Evolutionary conservation across 2,888 invertebrate genomes (phyloP).

Genomic region (Lasiommata megera): DNA sequence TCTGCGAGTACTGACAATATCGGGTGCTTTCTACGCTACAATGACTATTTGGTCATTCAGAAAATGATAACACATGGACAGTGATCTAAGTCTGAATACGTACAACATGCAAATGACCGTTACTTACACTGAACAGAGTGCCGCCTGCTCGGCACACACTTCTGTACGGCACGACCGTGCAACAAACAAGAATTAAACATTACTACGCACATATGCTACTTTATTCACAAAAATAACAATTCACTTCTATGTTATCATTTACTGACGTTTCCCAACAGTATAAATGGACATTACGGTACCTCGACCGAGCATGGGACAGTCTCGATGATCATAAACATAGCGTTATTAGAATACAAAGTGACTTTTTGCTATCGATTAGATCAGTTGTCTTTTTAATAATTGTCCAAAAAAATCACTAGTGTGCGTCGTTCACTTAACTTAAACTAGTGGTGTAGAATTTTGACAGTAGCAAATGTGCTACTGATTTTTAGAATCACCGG

Average conservation of each 20-base stretch:
- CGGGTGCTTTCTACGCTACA: not conserved
- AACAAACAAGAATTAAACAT: constrained; percentile 52
- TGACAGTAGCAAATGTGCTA: no score
- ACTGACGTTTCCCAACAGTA: constrained; percentile 43
- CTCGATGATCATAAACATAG: not conserved
- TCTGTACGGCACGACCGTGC: constrained; percentile 55
- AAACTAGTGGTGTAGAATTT: no score
- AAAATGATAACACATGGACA: constrained; percentile 57
- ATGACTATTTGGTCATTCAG: constrained; percentile 52
- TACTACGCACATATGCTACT: constrained; percentile 34
- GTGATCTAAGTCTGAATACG: constrained; percentile 35
- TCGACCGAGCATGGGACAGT: no score
- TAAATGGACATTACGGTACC: not conserved
- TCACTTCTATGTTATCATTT: constrained; percentile 57
- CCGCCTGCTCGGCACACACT: constrained; percentile 58
- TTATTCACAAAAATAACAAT: constrained; percentile 32
- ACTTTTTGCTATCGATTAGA: no score
- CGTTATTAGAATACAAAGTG: not conserved
- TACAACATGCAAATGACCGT: constrained; percentile 48
- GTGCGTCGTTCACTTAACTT: no score
- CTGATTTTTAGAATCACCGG: no score
- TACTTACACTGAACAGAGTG: constrained; percentile 68
- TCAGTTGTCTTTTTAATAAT: no score
- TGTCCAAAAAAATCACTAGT: no score
- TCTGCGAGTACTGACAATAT: constrained; percentile 1